Evolutionary conservation across 1,140 invertebrate genomes (phyloP), one percentile per base, ranked within the genome.

Genomic region (Parasteatoda tepidariorum): DNA sequence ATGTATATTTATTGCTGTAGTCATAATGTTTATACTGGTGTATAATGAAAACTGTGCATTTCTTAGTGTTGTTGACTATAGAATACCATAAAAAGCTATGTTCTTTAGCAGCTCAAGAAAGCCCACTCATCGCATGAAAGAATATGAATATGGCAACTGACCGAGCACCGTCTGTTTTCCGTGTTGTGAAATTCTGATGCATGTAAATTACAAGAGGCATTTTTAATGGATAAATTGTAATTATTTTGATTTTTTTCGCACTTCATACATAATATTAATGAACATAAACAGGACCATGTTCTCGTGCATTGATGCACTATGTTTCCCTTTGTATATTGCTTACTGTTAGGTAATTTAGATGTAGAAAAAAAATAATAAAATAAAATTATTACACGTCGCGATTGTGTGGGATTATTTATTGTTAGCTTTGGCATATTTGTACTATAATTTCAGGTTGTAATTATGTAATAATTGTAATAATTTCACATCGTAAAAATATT

Each of bases 291-390:
- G 78, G 78, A 82, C 78, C 66, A 82, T 62, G 26, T 71, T 71
- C 15, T n/a, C 41, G 78, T 82, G 78, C 78, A 82, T 70, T 67
- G 38, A 9, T 70, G 78, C 78, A 82, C 67, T 30, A 22, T 48
- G 22, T 71, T 61, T 38, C 67, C 66, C 67, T 82, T 79, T 76
- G 74, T 76, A 76, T 79, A 82, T 82, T 68, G 78, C 67, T 82
- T 82, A 59, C 24, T 82, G 67, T 62, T 82, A 71, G 78, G 24
- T 22, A 82, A 24, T 82, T 75, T 38, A 67, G 31, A 38, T 38
- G n/a, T 67, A 82, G 78, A 67, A 41, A 38, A 68, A n/a, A 68
- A 66, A 68, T 3, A 26, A 68, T n/a, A 33, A 71, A 82, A 82
- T 70, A 82, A 79, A 70, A 71, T 66, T 71, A 71, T 82, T 70